Evolutionary conservation across 2,797 vertebrate genomes (phyloP).

Genomic region (Coccyzus lansbergi): DNA sequence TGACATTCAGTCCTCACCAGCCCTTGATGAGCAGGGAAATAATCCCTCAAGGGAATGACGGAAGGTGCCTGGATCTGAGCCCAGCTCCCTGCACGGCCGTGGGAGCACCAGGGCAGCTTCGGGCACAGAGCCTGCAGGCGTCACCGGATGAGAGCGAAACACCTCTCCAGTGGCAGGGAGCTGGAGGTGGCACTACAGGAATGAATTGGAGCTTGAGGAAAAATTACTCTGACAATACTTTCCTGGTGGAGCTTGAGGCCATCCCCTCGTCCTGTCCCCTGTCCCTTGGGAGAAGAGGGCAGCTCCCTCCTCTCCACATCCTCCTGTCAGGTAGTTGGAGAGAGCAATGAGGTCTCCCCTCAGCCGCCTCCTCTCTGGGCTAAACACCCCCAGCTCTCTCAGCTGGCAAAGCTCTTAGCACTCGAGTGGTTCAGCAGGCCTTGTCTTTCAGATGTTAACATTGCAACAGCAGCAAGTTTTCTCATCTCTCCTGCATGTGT

Average conservation of each 20-base stretch:
- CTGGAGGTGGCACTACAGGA: neutral
- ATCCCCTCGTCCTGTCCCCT: no score
- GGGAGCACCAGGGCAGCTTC: no score
- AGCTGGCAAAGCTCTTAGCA: neutral
- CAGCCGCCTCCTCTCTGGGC: no score
- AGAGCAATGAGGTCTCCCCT: no score
- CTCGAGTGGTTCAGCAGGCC: rapidly evolving
- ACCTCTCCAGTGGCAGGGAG: rapidly evolving
- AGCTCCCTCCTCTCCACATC: no score
- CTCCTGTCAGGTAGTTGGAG: no score
- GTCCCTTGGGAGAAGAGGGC: no score
- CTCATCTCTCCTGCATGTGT: neutral
- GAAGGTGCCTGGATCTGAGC: neutral
- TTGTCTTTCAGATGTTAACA: neutral
- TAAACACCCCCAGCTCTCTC: no score
- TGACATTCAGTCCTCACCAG: neutral
- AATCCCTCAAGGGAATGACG: neutral
- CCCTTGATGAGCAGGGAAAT: constrained; percentile 1
- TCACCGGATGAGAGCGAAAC: rapidly evolving
- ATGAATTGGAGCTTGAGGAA: neutral
- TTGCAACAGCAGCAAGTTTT: neutral
- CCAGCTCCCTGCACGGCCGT: no score
- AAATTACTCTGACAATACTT: neutral
- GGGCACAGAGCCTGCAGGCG: neutral
- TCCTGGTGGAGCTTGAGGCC: no score